Conservation (phyloP, 2,113 vertebrate species). For the Heloderma charlesbogerti region DNA sequence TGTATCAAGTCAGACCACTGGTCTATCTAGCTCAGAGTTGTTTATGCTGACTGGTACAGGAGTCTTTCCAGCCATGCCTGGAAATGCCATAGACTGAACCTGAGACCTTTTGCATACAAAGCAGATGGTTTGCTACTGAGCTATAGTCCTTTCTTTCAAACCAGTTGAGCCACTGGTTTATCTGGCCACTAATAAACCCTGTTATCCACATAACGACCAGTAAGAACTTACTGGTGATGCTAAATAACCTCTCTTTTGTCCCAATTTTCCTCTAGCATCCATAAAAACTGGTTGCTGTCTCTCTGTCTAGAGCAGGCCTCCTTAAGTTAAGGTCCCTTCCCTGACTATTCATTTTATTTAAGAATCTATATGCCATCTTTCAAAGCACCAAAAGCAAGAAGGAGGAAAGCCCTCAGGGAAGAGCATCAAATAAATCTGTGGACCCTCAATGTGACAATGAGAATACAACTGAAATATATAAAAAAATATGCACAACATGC, state of each 20-base stretch:
- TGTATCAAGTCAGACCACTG: not conserved
- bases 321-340: not conserved
- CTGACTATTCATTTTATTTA: not conserved
- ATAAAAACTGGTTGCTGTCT: constrained; percentile 42
- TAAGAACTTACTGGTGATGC: constrained; percentile 18
- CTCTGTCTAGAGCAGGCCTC: constrained; percentile 28
- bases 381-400: too few species aligned
- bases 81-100: not conserved
- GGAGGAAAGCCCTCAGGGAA: too few species aligned
- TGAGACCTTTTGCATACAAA: not conserved
- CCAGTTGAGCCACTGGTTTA: constrained; percentile 31
- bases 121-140: not conserved
- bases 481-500: too few species aligned
- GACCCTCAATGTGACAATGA: too few species aligned
- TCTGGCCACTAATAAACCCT: constrained; percentile 3
- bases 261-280: constrained; percentile 2
- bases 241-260: constrained; percentile 23
- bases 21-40: not conserved
- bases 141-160: not conserved
- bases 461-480: too few species aligned
- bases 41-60: not conserved
- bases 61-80: not conserved
- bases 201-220: constrained; percentile 13
- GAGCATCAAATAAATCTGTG: too few species aligned
- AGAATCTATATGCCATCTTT: too few species aligned